Conservation (phyloP, 1,140 invertebrate genomes). For the Apocrypta bakeri region DNA sequence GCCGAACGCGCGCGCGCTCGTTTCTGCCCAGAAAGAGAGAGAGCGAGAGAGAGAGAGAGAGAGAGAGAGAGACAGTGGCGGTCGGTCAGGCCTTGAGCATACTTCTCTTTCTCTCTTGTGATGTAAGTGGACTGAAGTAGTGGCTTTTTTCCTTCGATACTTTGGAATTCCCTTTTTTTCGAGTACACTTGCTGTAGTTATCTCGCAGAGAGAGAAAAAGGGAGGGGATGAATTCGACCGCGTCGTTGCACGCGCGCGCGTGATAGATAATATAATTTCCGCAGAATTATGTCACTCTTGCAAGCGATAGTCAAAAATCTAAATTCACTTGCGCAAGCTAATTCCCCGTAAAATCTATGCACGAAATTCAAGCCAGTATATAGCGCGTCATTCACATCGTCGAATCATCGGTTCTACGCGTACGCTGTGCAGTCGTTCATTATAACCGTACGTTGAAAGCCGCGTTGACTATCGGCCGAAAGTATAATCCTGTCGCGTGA, state of each 20-base stretch:
- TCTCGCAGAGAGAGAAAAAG: no score
- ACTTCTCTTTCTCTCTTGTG: neutral
- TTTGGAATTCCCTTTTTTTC: neutral
- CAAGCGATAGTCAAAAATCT: no score
- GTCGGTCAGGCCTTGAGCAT: neutral
- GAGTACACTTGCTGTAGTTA: no score
- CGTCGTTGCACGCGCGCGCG: no score
- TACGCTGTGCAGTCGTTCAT: no score
- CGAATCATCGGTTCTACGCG: neutral
- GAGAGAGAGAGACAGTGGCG: neutral
- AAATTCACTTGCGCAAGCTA: no score
- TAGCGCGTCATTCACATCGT: neutral
- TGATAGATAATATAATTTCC: no score
- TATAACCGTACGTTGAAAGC: neutral
- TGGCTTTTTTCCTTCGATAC: neutral
- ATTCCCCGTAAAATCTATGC: no score
- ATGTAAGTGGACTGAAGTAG: neutral
- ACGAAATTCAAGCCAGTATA: no score
- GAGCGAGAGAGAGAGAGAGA: neutral
- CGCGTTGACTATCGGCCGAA: no score
- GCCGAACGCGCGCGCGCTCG: conserved; percentile 6
- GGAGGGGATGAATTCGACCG: no score
- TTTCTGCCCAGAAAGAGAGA: neutral
- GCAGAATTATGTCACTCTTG: no score
- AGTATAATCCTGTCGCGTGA: neutral